A percentile compares a stretch with the other conserved stretches of the same genome.
These are phyloP conservation scores for Tyrophagus putrescentiae DNA, from an alignment of 1,140 invertebrate genomes.

Conservation along the genomic window DNA sequence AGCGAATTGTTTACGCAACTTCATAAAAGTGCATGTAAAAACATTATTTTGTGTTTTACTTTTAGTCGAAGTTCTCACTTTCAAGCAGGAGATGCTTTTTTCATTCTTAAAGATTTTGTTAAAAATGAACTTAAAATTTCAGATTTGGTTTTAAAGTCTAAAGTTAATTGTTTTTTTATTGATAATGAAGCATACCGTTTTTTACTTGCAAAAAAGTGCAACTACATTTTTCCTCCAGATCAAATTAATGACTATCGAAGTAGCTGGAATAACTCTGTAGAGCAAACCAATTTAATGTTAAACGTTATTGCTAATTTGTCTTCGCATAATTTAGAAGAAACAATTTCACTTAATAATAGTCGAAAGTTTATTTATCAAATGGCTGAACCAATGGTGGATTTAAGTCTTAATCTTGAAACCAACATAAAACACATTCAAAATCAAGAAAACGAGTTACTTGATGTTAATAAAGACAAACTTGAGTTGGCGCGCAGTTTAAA, in stretches of 20 bases:
- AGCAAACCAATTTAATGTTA: not conserved
- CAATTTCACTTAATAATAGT: not conserved
- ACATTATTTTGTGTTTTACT: slow-evolving; percentile 29
- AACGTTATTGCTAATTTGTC: not conserved
- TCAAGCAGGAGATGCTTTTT: slow-evolving; percentile 19
- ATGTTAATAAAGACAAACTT: not conserved
- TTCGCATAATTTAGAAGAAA: not conserved
- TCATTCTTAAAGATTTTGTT: slow-evolving; percentile 15
- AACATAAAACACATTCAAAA: not conserved
- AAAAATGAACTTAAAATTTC: not conserved
- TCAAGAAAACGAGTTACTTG: not conserved
- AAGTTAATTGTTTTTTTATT: slow-evolving; percentile 23
- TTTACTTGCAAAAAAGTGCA: slow-evolving; percentile 10
- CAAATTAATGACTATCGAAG: not conserved
- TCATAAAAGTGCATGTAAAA: slow-evolving; percentile 26
- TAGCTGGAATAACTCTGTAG: not conserved
- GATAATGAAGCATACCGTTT: slow-evolving; percentile 26
- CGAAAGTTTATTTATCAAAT: not conserved
- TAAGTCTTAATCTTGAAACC: not conserved
- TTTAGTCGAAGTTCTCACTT: slow-evolving; percentile 17
- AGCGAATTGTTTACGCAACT: slow-evolving; percentile 26
- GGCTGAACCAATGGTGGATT: not conserved
- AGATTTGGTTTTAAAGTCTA: slow-evolving; percentile 14
- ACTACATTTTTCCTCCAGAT: not conserved
- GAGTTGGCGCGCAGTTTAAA: not conserved